These are phyloP conservation scores for Tigriopus japonicus DNA, from an alignment of 1,140 invertebrate genomes.

Conservation along the genomic window DNA sequence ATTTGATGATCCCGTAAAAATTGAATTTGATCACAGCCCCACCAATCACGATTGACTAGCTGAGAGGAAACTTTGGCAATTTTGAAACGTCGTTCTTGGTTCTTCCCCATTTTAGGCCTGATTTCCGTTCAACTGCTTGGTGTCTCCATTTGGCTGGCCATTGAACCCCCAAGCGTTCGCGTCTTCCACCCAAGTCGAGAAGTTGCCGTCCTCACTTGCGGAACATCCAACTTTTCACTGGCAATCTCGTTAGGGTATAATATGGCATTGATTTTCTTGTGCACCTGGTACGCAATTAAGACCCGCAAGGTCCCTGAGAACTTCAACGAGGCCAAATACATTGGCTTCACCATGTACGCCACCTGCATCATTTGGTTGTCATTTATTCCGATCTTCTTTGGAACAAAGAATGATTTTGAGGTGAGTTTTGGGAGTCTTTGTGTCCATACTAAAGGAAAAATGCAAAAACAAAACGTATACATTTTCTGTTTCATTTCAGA, in stretches of 20 bases:
- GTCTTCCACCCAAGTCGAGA: slow-evolving; percentile 34
- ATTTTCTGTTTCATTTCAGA: slow-evolving; percentile 30
- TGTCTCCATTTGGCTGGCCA: slow-evolving; percentile 41
- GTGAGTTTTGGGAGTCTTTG: slow-evolving; percentile 21
- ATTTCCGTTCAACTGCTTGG: slow-evolving; percentile 39
- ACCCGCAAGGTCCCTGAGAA: slow-evolving; percentile 47
- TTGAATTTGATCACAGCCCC: no score
- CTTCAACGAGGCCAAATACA: slow-evolving; percentile 49
- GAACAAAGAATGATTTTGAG: slow-evolving; percentile 42
- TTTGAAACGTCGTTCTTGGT: neutral
- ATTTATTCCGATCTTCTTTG: slow-evolving; percentile 49
- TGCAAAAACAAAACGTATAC: neutral
- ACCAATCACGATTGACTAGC: no score
- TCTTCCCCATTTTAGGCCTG: slow-evolving; percentile 28
- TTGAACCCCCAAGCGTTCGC: slow-evolving; percentile 40
- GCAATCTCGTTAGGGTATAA: slow-evolving; percentile 52
- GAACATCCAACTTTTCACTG: slow-evolving; percentile 44
- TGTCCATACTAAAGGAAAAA: neutral
- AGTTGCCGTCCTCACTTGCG: slow-evolving; percentile 40
- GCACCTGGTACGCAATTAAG: slow-evolving; percentile 51
- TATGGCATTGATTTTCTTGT: slow-evolving; percentile 47
- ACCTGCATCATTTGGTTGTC: slow-evolving; percentile 54
- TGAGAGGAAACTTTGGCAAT: no score
- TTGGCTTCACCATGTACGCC: slow-evolving; percentile 53
- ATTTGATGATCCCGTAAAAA: no score